Conservation (phyloP, 2,797 vertebrate genomes). For the Potorous gilbertii region DNA sequence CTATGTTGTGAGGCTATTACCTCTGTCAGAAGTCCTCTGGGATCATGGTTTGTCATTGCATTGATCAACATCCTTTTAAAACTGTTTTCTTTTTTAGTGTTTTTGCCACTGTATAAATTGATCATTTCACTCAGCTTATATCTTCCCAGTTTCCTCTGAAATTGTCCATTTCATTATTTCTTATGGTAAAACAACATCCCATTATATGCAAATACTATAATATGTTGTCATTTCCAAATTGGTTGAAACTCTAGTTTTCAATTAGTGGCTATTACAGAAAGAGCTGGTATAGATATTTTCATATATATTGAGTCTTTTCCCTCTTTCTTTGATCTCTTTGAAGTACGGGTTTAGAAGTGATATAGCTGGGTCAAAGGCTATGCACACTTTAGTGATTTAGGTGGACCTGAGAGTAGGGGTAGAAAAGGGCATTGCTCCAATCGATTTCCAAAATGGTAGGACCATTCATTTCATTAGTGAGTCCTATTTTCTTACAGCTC, state of each 20-base stretch:
- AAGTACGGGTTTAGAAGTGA: background rate
- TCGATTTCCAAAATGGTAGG: background rate
- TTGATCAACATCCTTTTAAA: background rate
- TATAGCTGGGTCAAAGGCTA: background rate
- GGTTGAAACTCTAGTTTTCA: background rate
- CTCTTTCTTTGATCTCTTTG: background rate
- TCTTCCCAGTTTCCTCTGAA: background rate
- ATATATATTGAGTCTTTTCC: background rate
- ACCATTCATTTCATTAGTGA: background rate
- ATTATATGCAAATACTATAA: background rate
- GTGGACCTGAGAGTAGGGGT: background rate
- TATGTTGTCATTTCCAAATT: background rate
- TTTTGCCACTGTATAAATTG: background rate
- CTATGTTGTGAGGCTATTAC: background rate
- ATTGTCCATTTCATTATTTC: background rate
- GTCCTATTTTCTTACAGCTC: background rate
- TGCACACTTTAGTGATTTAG: background rate
- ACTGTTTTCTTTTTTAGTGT: background rate
- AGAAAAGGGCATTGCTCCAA: background rate
- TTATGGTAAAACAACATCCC: background rate
- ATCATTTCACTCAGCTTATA: background rate
- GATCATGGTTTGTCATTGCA: background rate
- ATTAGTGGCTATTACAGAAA: background rate
- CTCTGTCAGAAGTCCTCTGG: background rate
- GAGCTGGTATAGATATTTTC: background rate